Base-by-base conservation (phyloP, 2,797 vertebrate species). In the Odontamblyopus lacepedii region DNA sequence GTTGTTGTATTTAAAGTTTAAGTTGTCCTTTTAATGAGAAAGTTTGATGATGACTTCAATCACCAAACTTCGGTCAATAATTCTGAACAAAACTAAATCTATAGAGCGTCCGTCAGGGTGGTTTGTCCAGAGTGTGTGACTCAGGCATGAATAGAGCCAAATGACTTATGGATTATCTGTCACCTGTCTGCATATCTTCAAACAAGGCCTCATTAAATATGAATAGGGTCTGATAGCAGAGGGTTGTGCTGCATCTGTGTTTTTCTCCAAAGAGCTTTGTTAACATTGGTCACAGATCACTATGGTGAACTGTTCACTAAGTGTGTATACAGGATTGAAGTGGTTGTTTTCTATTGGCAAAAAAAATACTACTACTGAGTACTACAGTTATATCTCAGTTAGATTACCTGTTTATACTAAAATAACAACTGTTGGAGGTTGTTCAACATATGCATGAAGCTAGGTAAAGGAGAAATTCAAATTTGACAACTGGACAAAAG, bases 151-250 rank as follows among this genome's bases (percentile, higher is more conserved):
- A 84, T 79, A 63, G 65, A 75, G 63, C 53, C 50, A 51, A 32
- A 67, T 53, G 86, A 83, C 71, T 80, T 85, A 78, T 79, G 55
- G 65, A 78, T 78, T 62, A 70, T 30, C 70, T 85, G 76, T 84
- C 80, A 81, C 68, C 70, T 71, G 61, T 77, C 82, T 63, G 77
- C 69, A 79, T 68, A 68, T 77, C 76, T 74, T 82, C 72, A 71
- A 85, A 80, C 76, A 72, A 75, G 67, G 82, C 76, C 76, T 89
- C 78, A 89, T 91, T 62, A 87, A 91, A 87, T 86, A 91, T 92
- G 88, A 38, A 91, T 72, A 55, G 75, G 78, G 82, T 83, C 84
- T 85, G 81, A 83, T 83, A 66, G 67, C 63, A 69, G 71, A 32
- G 50, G 67, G 56, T 59, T 71, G 74, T 75, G 68, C 67, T 76